Percentiles rank a stretch among this genome's conserved stretches.
phyloP scores from a whole-genome alignment of 2,797 vertebrate species.

The Clarias fuscus region DNA sequence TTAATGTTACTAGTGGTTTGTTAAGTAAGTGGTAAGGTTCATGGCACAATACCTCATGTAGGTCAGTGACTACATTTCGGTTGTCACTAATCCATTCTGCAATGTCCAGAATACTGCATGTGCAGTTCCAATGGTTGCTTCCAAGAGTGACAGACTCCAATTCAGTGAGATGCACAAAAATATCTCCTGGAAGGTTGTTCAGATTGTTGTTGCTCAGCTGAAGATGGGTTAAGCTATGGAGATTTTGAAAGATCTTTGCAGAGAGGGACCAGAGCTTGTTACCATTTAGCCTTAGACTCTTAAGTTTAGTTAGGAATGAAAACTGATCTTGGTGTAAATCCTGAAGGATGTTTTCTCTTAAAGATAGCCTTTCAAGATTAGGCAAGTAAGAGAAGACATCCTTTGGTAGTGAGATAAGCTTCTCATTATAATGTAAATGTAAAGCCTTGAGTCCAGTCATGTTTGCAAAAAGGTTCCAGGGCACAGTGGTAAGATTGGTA shows the following conservation, averaged over 20 bases:
- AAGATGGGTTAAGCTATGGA: constrained; percentile 65
- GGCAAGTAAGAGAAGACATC: constrained; percentile 77
- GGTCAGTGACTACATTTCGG: constrained; percentile 54
- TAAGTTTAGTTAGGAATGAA: constrained; percentile 68
- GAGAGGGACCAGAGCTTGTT: constrained; percentile 75
- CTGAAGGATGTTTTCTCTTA: constrained; percentile 73
- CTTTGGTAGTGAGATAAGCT: constrained; percentile 74
- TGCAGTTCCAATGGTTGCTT: constrained; percentile 81
- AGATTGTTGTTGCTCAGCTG: constrained; percentile 66
- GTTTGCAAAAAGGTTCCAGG: constrained; percentile 82
- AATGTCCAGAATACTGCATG: constrained; percentile 77
- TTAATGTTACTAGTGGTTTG: constrained; percentile 58
- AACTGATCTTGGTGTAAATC: constrained; percentile 76
- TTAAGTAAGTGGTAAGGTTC: constrained; percentile 51
- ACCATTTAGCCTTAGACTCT: constrained; percentile 68
- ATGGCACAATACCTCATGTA: constrained; percentile 59
- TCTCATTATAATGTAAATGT: constrained; percentile 73
- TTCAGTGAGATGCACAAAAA: constrained; percentile 59
- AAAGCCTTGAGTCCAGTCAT: constrained; percentile 78
- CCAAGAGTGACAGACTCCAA: constrained; percentile 64
- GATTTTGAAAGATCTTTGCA: constrained; percentile 69
- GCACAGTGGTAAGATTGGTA: constrained; percentile 81
- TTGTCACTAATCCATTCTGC: constrained; percentile 76
- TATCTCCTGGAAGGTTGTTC: constrained; percentile 62
- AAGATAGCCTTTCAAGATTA: constrained; percentile 74